Evolutionary conservation across 1,140 invertebrate species (phyloP), one percentile per base, ranked within the genome.

Genomic region (Lepidurus arcticus): DNA sequence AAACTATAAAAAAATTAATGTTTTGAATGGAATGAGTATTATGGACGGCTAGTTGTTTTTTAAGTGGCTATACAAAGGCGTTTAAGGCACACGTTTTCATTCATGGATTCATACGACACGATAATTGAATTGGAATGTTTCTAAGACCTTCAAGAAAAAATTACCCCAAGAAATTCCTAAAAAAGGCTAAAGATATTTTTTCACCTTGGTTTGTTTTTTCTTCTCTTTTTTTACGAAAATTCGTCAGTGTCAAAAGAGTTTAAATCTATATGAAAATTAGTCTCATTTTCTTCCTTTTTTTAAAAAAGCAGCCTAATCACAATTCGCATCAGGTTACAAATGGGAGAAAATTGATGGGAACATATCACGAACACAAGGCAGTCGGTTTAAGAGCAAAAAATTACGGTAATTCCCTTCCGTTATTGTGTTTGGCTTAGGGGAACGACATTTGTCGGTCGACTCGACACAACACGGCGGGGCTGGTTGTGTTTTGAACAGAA

Each of bases 11-110:
- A 65, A 21, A 65, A n/a, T 65, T n/a, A 65, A 21, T 65, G 21
- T 65, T 65, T 34, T 34, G 3, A 34, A 34, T 34, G 34, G 34
- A 34, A 34, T 34, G 34, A 34, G 34, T 34, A 34, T 34, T 16
- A 65, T 65, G 53, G 53, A 65, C n/a, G 53, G 53, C 21, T 65
- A 65, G 53, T 65, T 34, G 34, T 34, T 34, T 34, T 34, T 34
- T 21, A 65, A 65, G 8, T 11, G 13, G 53, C 21, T 65, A 16
- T 65, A 21, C 9, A 21, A 65, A 65, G 53, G 21, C 53, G 13
- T 65, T 65, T 65, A 65, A 65, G 53, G 53, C 53, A 65, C 53
- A 21, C 53, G 53, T 65, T 65, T 65, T 65, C 53, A 65, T 65
- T 9, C 16, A 21, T 65, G 53, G 53, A 65, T 65, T 34, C 34